Evolutionary conservation across 2,888 invertebrate species (phyloP).

Genomic region (Empis stercorea): DNA sequence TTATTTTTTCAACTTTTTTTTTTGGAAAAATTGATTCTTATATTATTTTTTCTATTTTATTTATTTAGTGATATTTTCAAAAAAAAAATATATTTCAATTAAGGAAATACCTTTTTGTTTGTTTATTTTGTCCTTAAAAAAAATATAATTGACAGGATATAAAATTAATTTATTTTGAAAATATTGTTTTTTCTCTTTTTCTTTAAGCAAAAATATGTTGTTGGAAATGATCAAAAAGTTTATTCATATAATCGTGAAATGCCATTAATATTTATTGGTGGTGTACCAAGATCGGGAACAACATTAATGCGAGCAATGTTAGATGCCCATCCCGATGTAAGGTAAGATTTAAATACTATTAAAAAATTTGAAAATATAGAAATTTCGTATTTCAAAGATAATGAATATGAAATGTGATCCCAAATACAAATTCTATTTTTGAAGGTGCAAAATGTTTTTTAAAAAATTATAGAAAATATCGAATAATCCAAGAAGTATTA

Average conservation of each 20-base stretch:
- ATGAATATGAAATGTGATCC: too few species aligned
- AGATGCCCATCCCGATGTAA: constrained; percentile 93
- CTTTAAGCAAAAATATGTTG: constrained; percentile 45
- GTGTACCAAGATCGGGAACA: constrained; percentile 94
- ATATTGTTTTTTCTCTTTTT: constrained; percentile 1
- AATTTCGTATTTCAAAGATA: too few species aligned
- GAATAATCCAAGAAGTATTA: too few species aligned
- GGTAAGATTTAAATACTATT: too few species aligned
- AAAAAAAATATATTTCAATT: neutral
- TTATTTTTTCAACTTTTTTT: too few species aligned
- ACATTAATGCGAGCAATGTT: constrained; percentile 96
- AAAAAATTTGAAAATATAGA: too few species aligned
- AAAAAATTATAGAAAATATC: too few species aligned
- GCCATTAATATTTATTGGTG: constrained; percentile 94
- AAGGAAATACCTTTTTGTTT: neutral
- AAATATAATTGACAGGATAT: neutral
- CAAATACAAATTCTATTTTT: too few species aligned
- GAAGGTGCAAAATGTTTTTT: too few species aligned
- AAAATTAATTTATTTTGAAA: neutral
- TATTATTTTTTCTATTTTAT: constrained; percentile 2
- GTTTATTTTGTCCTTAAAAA: neutral
- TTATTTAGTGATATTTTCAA: neutral
- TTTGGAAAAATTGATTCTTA: neutral
- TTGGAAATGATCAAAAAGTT: constrained; percentile 48
- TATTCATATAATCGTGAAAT: constrained; percentile 73